Evolutionary conservation across 2,888 invertebrate species (phyloP), one percentile per base, ranked within the genome.

Genomic region (Cerastis leucographa): DNA sequence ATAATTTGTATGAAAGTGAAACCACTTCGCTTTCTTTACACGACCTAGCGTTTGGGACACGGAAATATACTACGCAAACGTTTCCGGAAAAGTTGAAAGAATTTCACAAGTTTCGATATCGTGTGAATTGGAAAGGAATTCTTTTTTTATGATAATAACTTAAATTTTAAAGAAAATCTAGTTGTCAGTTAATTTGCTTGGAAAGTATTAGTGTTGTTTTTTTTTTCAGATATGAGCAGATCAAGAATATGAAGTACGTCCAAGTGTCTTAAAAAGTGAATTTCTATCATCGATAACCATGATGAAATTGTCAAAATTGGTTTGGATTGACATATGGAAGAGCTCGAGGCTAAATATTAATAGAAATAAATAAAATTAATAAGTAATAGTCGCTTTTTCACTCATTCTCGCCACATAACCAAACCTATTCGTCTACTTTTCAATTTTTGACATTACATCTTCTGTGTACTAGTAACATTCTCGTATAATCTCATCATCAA

Each of bases 1-100:
- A 92, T 92, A 92, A 93, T 93, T 91, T 91, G 87, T 88, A 91
- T 80, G 94, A 95, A 94, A 95, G 94, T 93, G 94, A 95, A 95
- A 94, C 89, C 89, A 87, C 87, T 90, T 91, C 89, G 87, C 91
- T 94, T 94, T 94, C 92, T 73, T 73, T 83, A 66, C 65, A 46
- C 61, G 66, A 66, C 81, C 42, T 59, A 46, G 44, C 71, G 76
- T 76, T 82, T 74, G 68, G 78, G 74, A 71, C 71, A 66, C 66
- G 73, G 54, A 83, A 61, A 76, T 62, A 44, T 17, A 19, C 42
- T 14, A 66, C 29, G 49, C n/a, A 61, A 73, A 35, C 25, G 4
- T 84, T 62, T 83, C 59, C 78, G 78, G 71, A 78, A 65, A 75
- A 79, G 19, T 59, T 44, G 9, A 49, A 42, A 49, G 46, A 61